phyloP scores from a whole-genome alignment of 2,888 invertebrate species.

The Cerceris ruficornis region DNA sequence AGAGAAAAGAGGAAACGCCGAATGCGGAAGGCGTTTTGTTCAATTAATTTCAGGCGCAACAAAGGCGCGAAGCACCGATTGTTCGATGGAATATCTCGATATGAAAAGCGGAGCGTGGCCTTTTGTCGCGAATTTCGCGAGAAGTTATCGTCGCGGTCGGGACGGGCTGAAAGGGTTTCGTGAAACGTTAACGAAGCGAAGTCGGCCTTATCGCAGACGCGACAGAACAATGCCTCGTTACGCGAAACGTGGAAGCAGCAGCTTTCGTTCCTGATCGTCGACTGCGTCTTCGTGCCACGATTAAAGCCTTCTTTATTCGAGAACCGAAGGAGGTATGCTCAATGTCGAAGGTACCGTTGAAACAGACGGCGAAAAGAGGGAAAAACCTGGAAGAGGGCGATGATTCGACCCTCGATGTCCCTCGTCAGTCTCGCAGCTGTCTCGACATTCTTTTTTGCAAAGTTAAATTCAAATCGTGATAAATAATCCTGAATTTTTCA shows the following conservation, averaged over 20 bases:
- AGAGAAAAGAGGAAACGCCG: too few relatives aligned
- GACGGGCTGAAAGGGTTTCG: constrained; percentile 31
- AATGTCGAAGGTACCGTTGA: constrained; percentile 3
- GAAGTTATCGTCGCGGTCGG: neutral
- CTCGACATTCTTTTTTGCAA: too few relatives aligned
- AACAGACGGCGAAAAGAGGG: constrained; percentile 3
- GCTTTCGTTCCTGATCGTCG: constrained; percentile 25
- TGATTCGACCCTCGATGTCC: too few relatives aligned
- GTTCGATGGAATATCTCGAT: neutral
- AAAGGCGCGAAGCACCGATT: neutral
- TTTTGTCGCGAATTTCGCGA: neutral
- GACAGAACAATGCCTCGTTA: constrained; percentile 60
- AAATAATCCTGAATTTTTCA: too few relatives aligned
- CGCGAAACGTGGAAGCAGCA: constrained; percentile 11
- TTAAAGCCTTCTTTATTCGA: constrained; percentile 43
- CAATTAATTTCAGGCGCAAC: neutral
- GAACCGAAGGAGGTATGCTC: constrained; percentile 27
- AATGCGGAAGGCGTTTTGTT: too few relatives aligned
- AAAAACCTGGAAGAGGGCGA: neutral
- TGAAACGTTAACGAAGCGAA: constrained; percentile 56
- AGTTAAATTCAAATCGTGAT: too few relatives aligned
- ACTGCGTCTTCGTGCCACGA: constrained; percentile 34
- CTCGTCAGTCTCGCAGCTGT: too few relatives aligned
- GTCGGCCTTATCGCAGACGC: constrained; percentile 41
- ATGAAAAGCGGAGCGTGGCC: neutral